Conservation (phyloP, 1,140 invertebrate genomes). For the Drosophila micromelanica region DNA sequence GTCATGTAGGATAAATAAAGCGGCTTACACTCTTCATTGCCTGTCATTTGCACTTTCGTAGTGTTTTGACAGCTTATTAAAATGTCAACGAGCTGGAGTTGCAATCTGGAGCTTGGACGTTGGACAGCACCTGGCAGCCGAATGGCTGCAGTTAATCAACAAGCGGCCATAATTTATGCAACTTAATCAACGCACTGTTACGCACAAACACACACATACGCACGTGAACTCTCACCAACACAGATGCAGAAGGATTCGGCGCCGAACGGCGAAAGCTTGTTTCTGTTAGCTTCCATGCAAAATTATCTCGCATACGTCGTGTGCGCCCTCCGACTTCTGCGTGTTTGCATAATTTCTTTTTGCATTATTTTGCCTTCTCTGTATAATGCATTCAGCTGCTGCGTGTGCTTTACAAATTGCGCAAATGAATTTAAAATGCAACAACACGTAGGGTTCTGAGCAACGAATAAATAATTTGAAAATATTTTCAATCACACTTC, state of each 20-base stretch:
- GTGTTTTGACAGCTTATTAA: conserved; percentile 73
- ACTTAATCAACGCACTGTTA: conserved; percentile 60
- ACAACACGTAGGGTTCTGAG: conserved; percentile 19
- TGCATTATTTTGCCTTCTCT: conserved; percentile 2
- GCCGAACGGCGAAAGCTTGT: conserved; percentile 1
- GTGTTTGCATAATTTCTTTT: conserved; percentile 52
- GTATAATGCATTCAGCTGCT: background rate
- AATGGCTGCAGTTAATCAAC: conserved; percentile 59
- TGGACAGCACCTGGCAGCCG: conserved; percentile 1
- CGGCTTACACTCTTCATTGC: conserved; percentile 31
- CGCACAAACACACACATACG: conserved; percentile 1
- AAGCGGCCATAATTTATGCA: conserved; percentile 71
- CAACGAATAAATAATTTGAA: background rate
- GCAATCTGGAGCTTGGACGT: conserved; percentile 9
- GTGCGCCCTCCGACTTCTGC: conserved; percentile 20
- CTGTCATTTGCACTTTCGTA: conserved; percentile 32
- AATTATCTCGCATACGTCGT: conserved; percentile 66
- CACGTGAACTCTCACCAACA: background rate
- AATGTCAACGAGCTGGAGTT: conserved; percentile 53
- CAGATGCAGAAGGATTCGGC: background rate
- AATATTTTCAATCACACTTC: background rate
- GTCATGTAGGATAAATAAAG: conserved; percentile 21
- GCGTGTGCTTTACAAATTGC: conserved; percentile 38
- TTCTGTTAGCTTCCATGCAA: conserved; percentile 24
- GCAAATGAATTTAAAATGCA: conserved; percentile 57